phyloP scores from a whole-genome alignment of 2,797 vertebrate genomes.

The Tragelaphus oryx region DNA sequence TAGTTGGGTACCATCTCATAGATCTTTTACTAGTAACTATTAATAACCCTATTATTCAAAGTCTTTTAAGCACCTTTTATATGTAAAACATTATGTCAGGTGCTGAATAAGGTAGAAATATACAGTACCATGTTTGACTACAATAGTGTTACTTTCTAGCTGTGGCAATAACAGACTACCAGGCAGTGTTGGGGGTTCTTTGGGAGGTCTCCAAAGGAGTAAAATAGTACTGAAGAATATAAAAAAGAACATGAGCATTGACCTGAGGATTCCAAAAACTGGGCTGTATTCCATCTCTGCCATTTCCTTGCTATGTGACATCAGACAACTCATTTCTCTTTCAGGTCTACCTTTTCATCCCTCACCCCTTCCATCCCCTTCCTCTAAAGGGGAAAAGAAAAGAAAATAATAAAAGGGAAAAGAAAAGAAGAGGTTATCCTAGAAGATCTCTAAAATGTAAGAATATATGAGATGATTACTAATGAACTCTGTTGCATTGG shows the following conservation, averaged over 20 bases:
- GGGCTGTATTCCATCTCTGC: not conserved
- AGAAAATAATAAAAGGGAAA: not conserved
- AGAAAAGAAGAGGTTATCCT: not conserved
- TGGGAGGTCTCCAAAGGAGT: not conserved
- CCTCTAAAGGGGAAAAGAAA: not conserved
- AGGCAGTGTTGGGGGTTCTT: not conserved
- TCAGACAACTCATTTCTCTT: not conserved
- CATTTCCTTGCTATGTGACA: not conserved
- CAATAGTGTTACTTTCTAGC: not conserved
- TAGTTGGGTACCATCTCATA: not conserved
- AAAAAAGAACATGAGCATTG: not conserved
- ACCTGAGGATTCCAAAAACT: not conserved
- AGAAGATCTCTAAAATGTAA: not conserved
- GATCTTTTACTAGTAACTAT: slow-evolving; percentile 35
- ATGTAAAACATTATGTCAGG: not conserved
- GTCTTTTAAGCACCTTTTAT: not conserved
- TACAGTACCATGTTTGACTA: not conserved
- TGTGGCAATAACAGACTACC: not conserved
- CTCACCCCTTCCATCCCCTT: not conserved
- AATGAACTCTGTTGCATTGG: not conserved
- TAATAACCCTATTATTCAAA: slow-evolving; percentile 21
- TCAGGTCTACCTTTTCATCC: not conserved
- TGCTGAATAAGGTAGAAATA: slow-evolving; percentile 24
- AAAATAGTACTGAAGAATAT: not conserved
- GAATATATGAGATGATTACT: not conserved